Evolutionary conservation across 2,797 vertebrate species (phyloP).

Genomic region (Manis javanica): DNA sequence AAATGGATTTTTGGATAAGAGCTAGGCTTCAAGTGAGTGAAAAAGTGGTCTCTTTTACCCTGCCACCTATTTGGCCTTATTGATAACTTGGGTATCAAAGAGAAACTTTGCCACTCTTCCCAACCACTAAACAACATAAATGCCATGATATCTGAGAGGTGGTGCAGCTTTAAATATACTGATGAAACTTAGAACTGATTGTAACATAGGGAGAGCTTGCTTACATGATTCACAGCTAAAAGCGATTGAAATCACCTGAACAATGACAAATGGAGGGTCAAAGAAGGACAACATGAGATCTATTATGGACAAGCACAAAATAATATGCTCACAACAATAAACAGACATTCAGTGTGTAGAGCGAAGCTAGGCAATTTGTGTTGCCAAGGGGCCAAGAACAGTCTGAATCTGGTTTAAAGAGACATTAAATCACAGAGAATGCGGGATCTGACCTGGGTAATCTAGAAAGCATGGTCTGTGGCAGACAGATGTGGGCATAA

Average conservation of each 20-base stretch:
- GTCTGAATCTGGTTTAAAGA: background rate
- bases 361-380: background rate
- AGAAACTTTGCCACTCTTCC: background rate
- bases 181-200: background rate
- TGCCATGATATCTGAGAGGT: background rate
- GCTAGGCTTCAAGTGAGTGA: background rate
- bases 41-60: background rate
- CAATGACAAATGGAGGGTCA: background rate
- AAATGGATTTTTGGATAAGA: background rate
- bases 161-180: background rate
- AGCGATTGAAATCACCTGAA: slow-evolving; percentile 22
- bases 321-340: background rate
- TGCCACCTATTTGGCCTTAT: background rate
- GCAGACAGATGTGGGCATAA: background rate
- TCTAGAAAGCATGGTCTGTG: background rate
- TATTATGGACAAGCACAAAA: background rate
- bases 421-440: background rate
- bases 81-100: background rate
- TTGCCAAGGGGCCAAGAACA: background rate
- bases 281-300: background rate
- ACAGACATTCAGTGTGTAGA: background rate
- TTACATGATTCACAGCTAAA: background rate
- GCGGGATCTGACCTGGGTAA: background rate
- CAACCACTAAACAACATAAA: background rate
- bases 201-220: background rate